Percentiles rank a stretch among this genome's conserved stretches.
Evolutionary conservation across 1,140 invertebrate genomes (phyloP).

Genomic region (Cryptotermes secundus): DNA sequence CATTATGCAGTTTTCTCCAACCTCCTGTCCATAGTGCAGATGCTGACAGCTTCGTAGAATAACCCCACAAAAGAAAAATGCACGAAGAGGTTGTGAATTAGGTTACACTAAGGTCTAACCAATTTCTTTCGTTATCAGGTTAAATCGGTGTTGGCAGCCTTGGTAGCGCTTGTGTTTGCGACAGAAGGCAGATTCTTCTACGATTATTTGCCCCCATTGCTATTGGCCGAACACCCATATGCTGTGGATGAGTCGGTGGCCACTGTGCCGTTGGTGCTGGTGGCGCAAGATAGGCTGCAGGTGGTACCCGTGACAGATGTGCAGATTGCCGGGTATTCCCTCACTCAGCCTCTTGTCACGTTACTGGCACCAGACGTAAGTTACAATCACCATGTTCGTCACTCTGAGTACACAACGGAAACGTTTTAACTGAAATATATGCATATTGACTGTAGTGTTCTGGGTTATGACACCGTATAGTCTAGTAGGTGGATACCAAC

Average conservation of each 20-base stretch:
- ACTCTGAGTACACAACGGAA: no score
- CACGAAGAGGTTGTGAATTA: no score
- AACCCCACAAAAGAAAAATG: no score
- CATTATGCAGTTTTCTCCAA: no score
- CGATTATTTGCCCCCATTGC: constrained; percentile 32
- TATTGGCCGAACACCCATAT: constrained; percentile 37
- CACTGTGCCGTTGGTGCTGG: constrained; percentile 37
- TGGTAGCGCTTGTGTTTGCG: not conserved
- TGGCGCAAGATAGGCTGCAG: constrained; percentile 34
- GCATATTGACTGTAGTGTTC: no score
- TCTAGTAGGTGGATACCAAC: no score
- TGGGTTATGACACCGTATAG: no score
- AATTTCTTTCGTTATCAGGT: not conserved
- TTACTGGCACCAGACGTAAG: constrained; percentile 34
- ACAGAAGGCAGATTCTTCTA: not conserved
- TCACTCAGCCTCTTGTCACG: constrained; percentile 38
- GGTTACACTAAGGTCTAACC: no score
- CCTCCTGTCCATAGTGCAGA: no score
- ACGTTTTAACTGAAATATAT: no score
- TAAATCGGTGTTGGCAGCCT: not conserved
- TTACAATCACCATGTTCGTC: not conserved
- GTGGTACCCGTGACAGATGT: constrained; percentile 33
- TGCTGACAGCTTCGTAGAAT: no score
- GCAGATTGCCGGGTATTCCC: constrained; percentile 38
- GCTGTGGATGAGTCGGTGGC: constrained; percentile 34